Base-by-base conservation (phyloP, 2,888 invertebrate species). In the Drosophila falleni region DNA sequence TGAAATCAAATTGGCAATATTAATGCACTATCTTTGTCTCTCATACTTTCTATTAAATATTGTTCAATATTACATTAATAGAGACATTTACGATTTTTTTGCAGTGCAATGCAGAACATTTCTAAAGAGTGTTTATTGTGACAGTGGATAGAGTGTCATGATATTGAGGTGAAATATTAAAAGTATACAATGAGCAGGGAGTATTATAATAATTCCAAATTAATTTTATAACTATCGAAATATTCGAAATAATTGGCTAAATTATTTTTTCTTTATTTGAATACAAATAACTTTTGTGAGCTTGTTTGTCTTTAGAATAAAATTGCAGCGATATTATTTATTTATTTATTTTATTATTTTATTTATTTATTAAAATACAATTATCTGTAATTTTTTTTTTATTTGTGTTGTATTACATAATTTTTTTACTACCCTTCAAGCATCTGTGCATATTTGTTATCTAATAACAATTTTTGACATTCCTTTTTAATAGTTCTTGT, bases 71-170 rank as follows among this genome's bases (percentile, higher is more conserved):
- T 61, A 23, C 51, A 61, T 39, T 76, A 76, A 88, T 87, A 71
- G 68, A 85, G 76, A 54, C 74, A 74, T 86, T 87, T 64, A 46
- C 26, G 51, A 26, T 75, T 44, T 59, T 63, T 56, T 58, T 51
- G 56, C 72, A 73, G 59, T 80, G 65, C 59, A 19, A 35, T 29
- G 39, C 9, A 65, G 47, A 53, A 19, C 4, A 65, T 31, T 44
- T 37, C 23, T 37, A 26, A 26, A 66, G 33, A 41, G 26, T 39
- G 54, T 10, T 16, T 42, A 58, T 46, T 56, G 13, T 8, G 8
- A 79, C 74, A 61, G 68, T 81, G 64, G 64, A 5, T 3, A 31
- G 0, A 19, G 1, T 11, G 0, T 23, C 1, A 15, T 5, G 1
- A 4, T 23, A 35, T 15, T 35, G 19, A 15, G 10, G 1, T 41